Base-by-base conservation (phyloP, 2,888 invertebrate genomes). In the Cryptocephalus primarius region DNA sequence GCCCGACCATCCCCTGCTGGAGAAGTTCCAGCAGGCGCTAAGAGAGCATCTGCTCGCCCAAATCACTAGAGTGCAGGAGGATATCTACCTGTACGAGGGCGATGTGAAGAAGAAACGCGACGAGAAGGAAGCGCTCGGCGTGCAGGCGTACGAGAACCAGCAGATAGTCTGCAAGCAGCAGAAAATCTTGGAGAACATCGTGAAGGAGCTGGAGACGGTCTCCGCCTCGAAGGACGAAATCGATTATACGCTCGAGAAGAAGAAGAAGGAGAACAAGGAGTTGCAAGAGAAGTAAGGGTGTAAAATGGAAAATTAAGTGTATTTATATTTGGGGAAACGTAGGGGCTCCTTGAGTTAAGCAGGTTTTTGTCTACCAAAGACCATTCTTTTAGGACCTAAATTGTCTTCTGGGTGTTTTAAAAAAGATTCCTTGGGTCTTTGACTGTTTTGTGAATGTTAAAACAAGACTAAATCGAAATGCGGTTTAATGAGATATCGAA, bases 81-180 rank as follows among this genome's bases (percentile, higher is more conserved):
- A 88, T 65, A 80, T 87, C 44, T 65, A 74, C 1, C 79, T 82
- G 52, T 70, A 85, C 32, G 75, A 76, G 60, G 55, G 63, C 9
- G 66, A 66, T 0, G 57, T 72, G 1, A 75, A 73, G 53, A 65
- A 67, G 46, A 76, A 77, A 42, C 73, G 76, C 3, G 72, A 65
- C 22, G 75, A 77, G 47, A 65, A 78, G 12, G 80, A 82, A 56
- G 61, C 71, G 0, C 71, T 80, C 34, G 81, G 81, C 31, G 62
- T 74, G 1, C 72, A 71, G 49, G 73, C 81, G 33, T 82, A 82
- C 55, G 77, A 79, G 55, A 73, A 76, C 12, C 79, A 82, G 39
- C 79, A 80, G 60, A 73, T 80, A 62, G 76, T 80, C 50, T 60
- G 71, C 45, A 63, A 73, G 36, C 77, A 77, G 57, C 71, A 75